A percentile compares a stretch with the other conserved stretches of the same genome.
These are phyloP conservation scores for Brenthis daphne DNA, from an alignment of 2,888 invertebrate species.

Conservation along the genomic window DNA sequence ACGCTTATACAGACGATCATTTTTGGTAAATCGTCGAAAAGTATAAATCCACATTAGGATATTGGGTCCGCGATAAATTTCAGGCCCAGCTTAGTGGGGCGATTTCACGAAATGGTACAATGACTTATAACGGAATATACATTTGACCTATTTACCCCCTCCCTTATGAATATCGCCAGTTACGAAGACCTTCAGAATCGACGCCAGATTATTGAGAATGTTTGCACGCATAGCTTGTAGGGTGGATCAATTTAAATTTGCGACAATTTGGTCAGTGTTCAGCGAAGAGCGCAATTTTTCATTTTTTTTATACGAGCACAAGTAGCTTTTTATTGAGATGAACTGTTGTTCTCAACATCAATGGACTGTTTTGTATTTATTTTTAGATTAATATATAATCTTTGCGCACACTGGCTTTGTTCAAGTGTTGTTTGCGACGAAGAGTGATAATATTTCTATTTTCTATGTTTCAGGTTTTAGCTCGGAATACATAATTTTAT, in stretches of 20 bases:
- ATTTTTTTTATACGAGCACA: conserved; percentile 34
- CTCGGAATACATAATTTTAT: too few species aligned
- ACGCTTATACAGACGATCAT: conserved; percentile 17
- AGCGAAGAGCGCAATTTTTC: conserved; percentile 40
- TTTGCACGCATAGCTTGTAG: conserved; percentile 27
- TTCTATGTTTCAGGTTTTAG: too few species aligned
- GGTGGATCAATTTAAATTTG: conserved; percentile 43
- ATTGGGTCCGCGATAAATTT: conserved; percentile 61
- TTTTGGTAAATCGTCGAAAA: conserved; percentile 37
- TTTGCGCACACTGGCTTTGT: too few species aligned
- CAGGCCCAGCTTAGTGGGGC: conserved; percentile 63
- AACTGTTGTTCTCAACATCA: conserved; percentile 20
- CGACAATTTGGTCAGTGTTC: conserved; percentile 40
- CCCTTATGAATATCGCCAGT: conserved; percentile 43
- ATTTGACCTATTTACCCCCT: conserved; percentile 65
- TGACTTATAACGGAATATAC: conserved; percentile 75
- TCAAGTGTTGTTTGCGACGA: too few species aligned
- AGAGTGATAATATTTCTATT: too few species aligned
- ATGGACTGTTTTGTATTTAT: conserved; percentile 3
- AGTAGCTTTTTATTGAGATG: conserved; percentile 33
- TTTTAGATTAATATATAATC: too few species aligned
- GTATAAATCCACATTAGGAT: conserved; percentile 53
- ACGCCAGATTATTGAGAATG: conserved; percentile 26
- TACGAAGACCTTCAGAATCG: conserved; percentile 30
- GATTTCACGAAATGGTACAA: conserved; percentile 65